Evolutionary conservation across 2,113 vertebrate species (phyloP).

Genomic region (Solea senegalensis): DNA sequence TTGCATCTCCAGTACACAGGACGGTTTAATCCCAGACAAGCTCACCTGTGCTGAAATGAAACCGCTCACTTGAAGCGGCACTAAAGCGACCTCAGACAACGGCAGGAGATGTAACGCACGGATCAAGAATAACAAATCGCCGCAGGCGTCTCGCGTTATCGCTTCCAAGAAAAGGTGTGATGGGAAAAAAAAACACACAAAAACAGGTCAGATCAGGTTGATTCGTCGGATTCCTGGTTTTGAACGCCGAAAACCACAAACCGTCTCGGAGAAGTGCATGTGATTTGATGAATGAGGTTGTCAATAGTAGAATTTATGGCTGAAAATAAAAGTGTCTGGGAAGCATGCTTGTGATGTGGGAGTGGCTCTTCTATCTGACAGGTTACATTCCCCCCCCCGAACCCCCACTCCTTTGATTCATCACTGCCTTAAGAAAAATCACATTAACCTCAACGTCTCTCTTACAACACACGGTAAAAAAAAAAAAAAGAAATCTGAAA

Average conservation of each 20-base stretch:
- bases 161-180: not conserved
- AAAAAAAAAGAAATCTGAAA: conserved; percentile 2
- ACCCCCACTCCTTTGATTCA: conserved; percentile 1
- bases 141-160: too few relatives aligned
- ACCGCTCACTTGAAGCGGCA: too few relatives aligned
- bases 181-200: not conserved
- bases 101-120: too few relatives aligned
- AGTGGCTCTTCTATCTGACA: conserved; percentile 53
- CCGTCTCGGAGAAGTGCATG: conserved; percentile 21
- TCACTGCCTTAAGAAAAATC: conserved; percentile 6
- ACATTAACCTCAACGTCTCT: not conserved
- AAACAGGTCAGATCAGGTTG: not conserved
- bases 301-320: conserved; percentile 43
- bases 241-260: not conserved
- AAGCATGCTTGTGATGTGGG: conserved; percentile 28
- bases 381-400: conserved; percentile 24
- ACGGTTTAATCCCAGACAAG: too few relatives aligned
- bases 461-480: conserved; percentile 1
- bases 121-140: too few relatives aligned
- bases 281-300: conserved; percentile 58
- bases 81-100: too few relatives aligned
- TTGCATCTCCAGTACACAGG: too few relatives aligned
- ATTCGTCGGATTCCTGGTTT: too few relatives aligned
- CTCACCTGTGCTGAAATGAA: too few relatives aligned
- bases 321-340: conserved; percentile 37